Base-by-base conservation (phyloP, 2,113 vertebrate genomes). In the Nipponia nippon region DNA sequence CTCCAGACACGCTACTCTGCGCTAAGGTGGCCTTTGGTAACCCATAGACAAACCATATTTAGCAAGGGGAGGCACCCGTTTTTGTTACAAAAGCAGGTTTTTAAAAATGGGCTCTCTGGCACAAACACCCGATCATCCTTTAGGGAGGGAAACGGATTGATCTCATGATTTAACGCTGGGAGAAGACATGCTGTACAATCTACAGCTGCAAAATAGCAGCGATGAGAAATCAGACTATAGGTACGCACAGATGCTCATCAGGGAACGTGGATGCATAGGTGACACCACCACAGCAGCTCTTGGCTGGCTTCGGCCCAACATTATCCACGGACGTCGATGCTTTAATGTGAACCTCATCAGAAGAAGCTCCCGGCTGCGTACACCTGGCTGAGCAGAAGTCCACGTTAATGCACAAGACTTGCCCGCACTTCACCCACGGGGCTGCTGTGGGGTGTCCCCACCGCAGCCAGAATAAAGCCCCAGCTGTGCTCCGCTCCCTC, bases 161-260 rank as follows among this genome's bases (percentile, higher is more conserved):
- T 17, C 10, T 2, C 11, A 6, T 5, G 30, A 29, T 14, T n/a
- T 13, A 19, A 20, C 3, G 5, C 22, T 4, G 42, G 42, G 52
- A 58, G 32, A 25, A 47, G 17, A 59, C 6, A 6, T 5, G 16
- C 15, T n/a, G 61, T 13, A 14, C 50, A 15, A 14, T 11, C 16
- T n/a, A 6, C 55, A 11, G 46, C 55, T 18, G 18, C 27, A 62
- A 46, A 46, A 62, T 1, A 12, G 86, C 66, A 16, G 29, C 20
- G 3, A 8, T 2, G 1, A 61, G 22, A 17, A 16, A 20, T 16
- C 47, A 25, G 36, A 11, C 63, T 7, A 23, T 1, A 26, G 4
- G n/a, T 20, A 38, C 1, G 3, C n/a, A 58, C 17, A 15, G 19
- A 1, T 4, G 16, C 1, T 2, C 18, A 7, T 11, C 44, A 7